Percentiles rank a stretch among this genome's conserved stretches.
Conservation (phyloP, 2,113 vertebrate species). For the Puffinus mauretanicus region DNA sequence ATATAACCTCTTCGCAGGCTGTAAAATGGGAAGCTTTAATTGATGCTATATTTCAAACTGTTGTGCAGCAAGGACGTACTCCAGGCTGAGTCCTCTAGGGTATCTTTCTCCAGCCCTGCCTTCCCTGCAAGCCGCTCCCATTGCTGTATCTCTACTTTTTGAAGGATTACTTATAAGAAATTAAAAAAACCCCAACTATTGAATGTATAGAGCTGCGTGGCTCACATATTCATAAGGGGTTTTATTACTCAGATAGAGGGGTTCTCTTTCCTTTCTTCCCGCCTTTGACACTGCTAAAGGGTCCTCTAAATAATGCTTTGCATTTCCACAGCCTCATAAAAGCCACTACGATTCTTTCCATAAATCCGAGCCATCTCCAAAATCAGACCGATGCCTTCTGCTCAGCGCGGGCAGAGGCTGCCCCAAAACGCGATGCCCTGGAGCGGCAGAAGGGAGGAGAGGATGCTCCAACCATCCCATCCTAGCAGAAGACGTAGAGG, state of each 20-base stretch:
- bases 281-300: neutral
- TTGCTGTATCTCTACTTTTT: neutral
- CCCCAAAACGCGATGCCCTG: neutral
- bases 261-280: neutral
- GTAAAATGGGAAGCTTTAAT: conserved; percentile 62
- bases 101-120: neutral
- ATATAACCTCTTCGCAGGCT: conserved; percentile 24
- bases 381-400: neutral
- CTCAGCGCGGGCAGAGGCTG: neutral
- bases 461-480: neutral
- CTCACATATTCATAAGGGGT: neutral
- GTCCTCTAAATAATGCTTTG: conserved; percentile 6
- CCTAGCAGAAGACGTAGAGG: neutral
- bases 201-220: neutral
- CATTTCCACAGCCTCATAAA: conserved; percentile 26
- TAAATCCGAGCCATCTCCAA: conserved; percentile 9
- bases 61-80: conserved; percentile 44
- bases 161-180: conserved; percentile 12
- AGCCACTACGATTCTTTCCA: neutral
- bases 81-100: conserved; percentile 2
- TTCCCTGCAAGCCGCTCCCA: neutral
- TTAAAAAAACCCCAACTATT: neutral
- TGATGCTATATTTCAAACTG: conserved; percentile 67
- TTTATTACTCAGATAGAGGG: neutral
- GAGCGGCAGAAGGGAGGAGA: neutral